These are phyloP conservation scores for Drosophila repleta DNA, from an alignment of 1,140 invertebrate genomes.

Conservation along the genomic window DNA sequence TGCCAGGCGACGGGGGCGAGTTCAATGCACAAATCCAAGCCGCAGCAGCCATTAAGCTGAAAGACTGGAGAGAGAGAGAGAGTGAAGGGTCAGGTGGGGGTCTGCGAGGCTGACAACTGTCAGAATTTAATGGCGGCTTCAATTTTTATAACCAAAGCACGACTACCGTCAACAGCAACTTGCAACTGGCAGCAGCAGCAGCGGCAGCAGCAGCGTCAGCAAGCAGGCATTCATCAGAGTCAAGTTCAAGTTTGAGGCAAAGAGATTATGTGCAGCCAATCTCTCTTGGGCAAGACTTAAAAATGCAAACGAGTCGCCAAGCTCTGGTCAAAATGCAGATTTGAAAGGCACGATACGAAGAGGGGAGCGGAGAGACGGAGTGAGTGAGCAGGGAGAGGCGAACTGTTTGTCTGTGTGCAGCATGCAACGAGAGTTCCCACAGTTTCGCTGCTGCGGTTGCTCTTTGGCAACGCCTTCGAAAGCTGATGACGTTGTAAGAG, in stretches of 20 bases:
- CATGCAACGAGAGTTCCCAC: conserved; percentile 79
- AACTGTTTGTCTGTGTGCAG: conserved; percentile 64
- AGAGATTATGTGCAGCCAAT: conserved; percentile 75
- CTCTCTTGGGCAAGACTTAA: conserved; percentile 41
- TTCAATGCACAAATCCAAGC: conserved; percentile 47
- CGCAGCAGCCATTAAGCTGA: conserved; percentile 31
- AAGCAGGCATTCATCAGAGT: conserved; percentile 38
- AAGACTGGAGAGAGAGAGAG: conserved; percentile 11
- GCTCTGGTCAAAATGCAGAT: conserved; percentile 68
- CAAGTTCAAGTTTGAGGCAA: conserved; percentile 52
- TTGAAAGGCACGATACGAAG: conserved; percentile 71
- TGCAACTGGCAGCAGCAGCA: conserved; percentile 14
- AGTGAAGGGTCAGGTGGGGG: too few species aligned
- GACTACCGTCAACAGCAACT: conserved; percentile 66
- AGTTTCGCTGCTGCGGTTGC: conserved; percentile 70
- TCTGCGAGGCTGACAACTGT: conserved; percentile 70
- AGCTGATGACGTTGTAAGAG: conserved; percentile 79
- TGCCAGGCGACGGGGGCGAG: conserved; percentile 30
- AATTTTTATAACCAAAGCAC: conserved; percentile 82
- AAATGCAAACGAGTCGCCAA: conserved; percentile 74
- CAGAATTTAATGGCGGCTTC: conserved; percentile 82
- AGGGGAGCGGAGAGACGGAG: neutral
- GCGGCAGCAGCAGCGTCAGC: conserved; percentile 1
- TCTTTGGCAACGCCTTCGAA: conserved; percentile 79
- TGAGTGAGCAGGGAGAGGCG: conserved; percentile 25